Conservation (phyloP, 2,888 invertebrate species). For the Azorinus chamasolen region DNA sequence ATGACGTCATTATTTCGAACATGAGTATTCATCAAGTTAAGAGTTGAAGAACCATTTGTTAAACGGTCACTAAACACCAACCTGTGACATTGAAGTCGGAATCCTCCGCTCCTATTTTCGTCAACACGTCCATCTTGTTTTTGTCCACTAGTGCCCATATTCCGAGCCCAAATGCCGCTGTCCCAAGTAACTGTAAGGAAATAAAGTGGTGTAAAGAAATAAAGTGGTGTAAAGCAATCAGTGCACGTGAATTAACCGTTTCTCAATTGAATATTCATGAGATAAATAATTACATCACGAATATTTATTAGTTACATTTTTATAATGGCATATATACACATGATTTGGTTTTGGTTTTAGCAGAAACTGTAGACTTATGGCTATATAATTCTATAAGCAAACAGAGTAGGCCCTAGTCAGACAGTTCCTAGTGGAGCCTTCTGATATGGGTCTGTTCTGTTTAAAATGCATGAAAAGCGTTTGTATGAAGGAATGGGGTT, state of each 20-base stretch:
- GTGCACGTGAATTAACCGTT: background rate
- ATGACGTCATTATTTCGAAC: too few species aligned
- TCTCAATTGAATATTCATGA: background rate
- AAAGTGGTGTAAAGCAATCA: background rate
- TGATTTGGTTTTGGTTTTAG: too few species aligned
- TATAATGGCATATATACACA: background rate
- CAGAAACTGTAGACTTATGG: too few species aligned
- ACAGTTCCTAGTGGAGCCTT: too few species aligned
- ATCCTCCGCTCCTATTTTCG: slow-evolving; percentile 54
- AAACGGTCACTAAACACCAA: too few species aligned
- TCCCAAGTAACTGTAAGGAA: slow-evolving; percentile 49
- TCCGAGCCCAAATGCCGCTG: slow-evolving; percentile 58
- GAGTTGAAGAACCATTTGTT: too few species aligned
- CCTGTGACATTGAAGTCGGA: slow-evolving; percentile 50
- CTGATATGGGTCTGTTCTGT: too few species aligned
- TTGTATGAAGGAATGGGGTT: too few species aligned
- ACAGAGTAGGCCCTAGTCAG: too few species aligned
- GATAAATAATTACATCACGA: background rate
- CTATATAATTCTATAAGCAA: too few species aligned
- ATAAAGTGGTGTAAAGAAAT: background rate
- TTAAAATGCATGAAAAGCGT: too few species aligned
- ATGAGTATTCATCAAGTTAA: too few species aligned
- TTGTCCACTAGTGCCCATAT: slow-evolving; percentile 65
- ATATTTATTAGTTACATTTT: background rate
- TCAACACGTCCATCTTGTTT: slow-evolving; percentile 59